Percentiles rank a stretch among this genome's conserved stretches.
Evolutionary conservation across 2,113 vertebrate species (phyloP).

Genomic region (Benitochromis conjunctus): DNA sequence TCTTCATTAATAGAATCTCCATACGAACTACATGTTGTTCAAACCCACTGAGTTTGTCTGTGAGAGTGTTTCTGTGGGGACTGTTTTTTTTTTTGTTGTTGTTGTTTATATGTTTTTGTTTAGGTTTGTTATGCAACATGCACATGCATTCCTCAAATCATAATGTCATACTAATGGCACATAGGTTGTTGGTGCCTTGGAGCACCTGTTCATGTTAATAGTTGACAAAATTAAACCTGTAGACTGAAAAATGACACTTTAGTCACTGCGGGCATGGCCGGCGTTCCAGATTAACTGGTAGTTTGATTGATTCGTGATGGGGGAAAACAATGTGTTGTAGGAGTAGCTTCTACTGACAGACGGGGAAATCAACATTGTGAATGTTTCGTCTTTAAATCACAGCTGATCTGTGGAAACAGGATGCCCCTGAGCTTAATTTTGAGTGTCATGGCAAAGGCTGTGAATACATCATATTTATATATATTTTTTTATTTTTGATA

Average conservation of each 20-base stretch:
- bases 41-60: conserved; percentile 7
- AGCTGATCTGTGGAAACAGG: not conserved
- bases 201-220: not conserved
- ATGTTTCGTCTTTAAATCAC: not conserved
- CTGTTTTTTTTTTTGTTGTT: not conserved
- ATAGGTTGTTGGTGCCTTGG: not conserved
- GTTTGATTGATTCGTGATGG: not conserved
- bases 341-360: not conserved
- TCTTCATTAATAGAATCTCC: conserved; percentile 45
- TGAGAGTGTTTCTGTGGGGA: not conserved
- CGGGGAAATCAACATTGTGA: not conserved
- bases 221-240: not conserved
- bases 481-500: not conserved
- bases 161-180: not conserved
- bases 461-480: not conserved
- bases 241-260: not conserved
- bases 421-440: not conserved
- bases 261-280: not conserved
- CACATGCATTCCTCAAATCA: not conserved
- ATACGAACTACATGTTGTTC: conserved; percentile 23
- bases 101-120: not conserved
- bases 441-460: not conserved
- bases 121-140: not conserved
- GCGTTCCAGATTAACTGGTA: not conserved
- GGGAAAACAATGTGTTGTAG: not conserved